Evolutionary conservation across 1,140 invertebrate genomes (phyloP).

Genomic region (Monochamus saltuarius): DNA sequence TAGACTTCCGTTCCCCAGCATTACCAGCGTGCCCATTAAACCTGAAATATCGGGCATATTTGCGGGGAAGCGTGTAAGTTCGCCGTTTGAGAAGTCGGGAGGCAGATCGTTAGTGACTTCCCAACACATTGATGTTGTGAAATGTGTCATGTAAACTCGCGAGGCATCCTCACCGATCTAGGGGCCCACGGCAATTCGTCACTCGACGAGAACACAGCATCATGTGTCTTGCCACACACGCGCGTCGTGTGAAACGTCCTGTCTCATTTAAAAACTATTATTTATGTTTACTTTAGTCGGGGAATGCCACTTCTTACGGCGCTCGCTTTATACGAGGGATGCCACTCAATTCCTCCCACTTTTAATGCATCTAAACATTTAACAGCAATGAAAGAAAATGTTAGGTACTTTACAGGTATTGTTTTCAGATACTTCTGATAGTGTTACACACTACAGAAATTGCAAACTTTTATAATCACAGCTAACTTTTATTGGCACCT

Average conservation of each 20-base stretch:
- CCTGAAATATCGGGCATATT: slow-evolving; percentile 7
- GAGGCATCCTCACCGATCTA: slow-evolving; percentile 32
- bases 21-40: slow-evolving; percentile 1
- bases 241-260: slow-evolving; percentile 49
- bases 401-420: no score
- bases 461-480: no score
- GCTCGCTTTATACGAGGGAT: background rate
- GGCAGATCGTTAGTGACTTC: slow-evolving; percentile 46
- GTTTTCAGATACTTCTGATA: no score
- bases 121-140: slow-evolving; percentile 50
- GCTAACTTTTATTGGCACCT: no score
- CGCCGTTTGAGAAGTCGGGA: slow-evolving; percentile 5
- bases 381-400: background rate
- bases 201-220: slow-evolving; percentile 49
- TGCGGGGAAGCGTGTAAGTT: slow-evolving; percentile 13
- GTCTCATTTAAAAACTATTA: slow-evolving; percentile 57
- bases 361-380: background rate
- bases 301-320: slow-evolving; percentile 20
- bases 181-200: slow-evolving; percentile 47
- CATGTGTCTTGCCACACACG: slow-evolving; percentile 49
- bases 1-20: no score
- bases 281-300: slow-evolving; percentile 49
- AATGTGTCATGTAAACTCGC: slow-evolving; percentile 48
- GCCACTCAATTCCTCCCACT: background rate
- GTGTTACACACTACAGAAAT: no score